Conservation (phyloP, 2,113 vertebrate genomes). For the Vidua chalybeata region DNA sequence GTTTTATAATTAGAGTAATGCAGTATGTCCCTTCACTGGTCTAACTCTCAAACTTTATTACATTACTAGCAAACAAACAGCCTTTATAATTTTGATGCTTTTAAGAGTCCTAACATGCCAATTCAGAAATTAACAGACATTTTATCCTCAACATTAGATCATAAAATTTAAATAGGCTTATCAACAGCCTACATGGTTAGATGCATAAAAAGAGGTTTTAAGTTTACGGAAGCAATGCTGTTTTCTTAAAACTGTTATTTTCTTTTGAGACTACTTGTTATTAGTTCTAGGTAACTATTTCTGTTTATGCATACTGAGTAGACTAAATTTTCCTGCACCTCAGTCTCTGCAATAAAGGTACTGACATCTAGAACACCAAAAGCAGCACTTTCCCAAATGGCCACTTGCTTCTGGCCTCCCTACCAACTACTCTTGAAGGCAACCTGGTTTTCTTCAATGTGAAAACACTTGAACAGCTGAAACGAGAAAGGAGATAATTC, state of each 20-base stretch:
- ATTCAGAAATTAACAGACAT: neutral
- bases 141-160: neutral
- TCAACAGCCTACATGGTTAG: neutral
- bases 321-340: neutral
- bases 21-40: neutral
- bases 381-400: neutral
- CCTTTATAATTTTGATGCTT: neutral
- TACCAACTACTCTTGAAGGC: neutral
- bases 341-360: neutral
- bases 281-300: neutral
- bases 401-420: neutral
- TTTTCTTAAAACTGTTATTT: neutral
- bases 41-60: neutral
- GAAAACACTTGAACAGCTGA: neutral
- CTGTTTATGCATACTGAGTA: neutral
- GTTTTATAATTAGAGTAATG: neutral
- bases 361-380: neutral
- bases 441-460: neutral
- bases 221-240: neutral
- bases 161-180: neutral
- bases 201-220: neutral
- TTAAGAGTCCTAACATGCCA: neutral
- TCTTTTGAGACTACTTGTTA: neutral
- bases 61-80: neutral
- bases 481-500: neutral